These are phyloP conservation scores for Perizoma flavofasciatum DNA, from an alignment of 2,888 invertebrate species.

Conservation along the genomic window DNA sequence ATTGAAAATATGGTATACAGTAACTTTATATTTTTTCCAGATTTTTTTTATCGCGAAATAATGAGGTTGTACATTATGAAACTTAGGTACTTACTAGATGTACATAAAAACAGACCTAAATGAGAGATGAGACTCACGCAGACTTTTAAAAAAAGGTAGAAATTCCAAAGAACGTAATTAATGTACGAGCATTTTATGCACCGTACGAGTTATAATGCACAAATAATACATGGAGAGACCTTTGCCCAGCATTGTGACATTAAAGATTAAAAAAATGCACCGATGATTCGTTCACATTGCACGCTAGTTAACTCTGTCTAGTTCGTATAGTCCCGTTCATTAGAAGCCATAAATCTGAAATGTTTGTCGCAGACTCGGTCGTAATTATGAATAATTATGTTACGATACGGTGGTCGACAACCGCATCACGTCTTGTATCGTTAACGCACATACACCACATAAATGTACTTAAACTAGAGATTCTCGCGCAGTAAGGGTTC, in stretches of 20 bases:
- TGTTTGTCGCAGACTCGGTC: conserved; percentile 68
- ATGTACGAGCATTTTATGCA: conserved; percentile 8
- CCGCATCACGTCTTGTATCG: conserved; percentile 46
- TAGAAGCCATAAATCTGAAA: conserved; percentile 66
- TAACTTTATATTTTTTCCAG: too few relatives aligned
- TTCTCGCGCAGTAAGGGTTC: too few relatives aligned
- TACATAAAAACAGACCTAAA: too few relatives aligned
- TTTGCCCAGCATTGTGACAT: too few relatives aligned
- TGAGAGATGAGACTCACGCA: too few relatives aligned
- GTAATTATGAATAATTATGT: conserved; percentile 74
- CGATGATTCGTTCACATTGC: conserved; percentile 37
- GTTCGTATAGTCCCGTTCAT: conserved; percentile 53
- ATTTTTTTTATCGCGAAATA: too few relatives aligned
- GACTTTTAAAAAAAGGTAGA: neutral
- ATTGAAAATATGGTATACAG: too few relatives aligned
- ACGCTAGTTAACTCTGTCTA: conserved; percentile 41
- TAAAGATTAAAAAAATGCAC: conserved; percentile 15
- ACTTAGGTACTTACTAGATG: too few relatives aligned
- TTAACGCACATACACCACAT: conserved; percentile 7
- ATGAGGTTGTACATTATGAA: too few relatives aligned
- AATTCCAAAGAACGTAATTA: conserved; percentile 8
- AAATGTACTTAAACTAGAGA: conserved; percentile 15
- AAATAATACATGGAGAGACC: too few relatives aligned
- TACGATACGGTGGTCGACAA: conserved; percentile 65
- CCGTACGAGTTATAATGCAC: neutral